These are phyloP conservation scores for Rhynchotus rufescens DNA, from an alignment of 2,797 vertebrate species.

Conservation along the genomic window DNA sequence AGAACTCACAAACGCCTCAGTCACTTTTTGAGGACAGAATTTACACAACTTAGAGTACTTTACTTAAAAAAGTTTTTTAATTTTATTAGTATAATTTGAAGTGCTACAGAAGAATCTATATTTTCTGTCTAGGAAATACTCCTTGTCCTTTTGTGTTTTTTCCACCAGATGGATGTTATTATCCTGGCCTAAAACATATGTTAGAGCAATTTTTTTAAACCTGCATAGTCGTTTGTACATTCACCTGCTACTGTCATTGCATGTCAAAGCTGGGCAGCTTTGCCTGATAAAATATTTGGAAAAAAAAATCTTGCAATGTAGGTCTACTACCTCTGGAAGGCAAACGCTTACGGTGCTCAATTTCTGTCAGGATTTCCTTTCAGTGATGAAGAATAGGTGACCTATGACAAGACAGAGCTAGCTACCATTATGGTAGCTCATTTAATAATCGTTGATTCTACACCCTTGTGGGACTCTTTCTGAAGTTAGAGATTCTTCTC, in stretches of 20 bases:
- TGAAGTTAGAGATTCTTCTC: not conserved
- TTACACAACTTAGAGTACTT: not conserved
- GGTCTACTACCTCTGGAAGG: not conserved
- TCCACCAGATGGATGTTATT: not conserved
- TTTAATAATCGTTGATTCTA: not conserved
- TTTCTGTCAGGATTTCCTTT: not conserved
- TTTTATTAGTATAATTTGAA: not conserved
- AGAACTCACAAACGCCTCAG: not conserved
- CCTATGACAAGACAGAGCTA: not conserved
- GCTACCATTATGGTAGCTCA: not conserved
- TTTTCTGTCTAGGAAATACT: not conserved
- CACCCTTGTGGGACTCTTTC: not conserved
- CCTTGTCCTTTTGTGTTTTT: not conserved
- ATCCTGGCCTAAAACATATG: not conserved
- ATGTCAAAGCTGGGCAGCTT: not conserved
- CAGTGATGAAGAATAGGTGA: not conserved
- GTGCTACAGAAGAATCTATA: not conserved
- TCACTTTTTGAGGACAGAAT: not conserved
- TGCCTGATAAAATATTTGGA: not conserved
- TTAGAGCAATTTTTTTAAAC: not conserved
- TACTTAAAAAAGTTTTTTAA: not conserved
- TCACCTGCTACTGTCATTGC: not conserved
- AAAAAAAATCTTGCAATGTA: not conserved
- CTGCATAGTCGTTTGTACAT: not conserved
- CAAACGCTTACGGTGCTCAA: not conserved